Conservation (phyloP, 2,113 vertebrate genomes). For the Tychaedon coryphoeus region DNA sequence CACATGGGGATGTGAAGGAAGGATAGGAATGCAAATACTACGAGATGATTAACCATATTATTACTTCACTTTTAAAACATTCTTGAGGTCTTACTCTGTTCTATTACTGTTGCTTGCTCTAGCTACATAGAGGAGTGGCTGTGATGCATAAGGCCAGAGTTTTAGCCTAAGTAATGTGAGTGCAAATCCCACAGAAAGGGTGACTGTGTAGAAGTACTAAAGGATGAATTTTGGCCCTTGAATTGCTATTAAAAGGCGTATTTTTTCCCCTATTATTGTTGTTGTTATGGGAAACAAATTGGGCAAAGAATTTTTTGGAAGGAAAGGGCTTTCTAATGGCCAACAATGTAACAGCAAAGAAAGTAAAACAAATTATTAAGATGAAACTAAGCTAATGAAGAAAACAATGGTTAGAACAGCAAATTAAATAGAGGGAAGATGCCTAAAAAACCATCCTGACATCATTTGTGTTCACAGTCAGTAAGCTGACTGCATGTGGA, state of each 20-base stretch:
- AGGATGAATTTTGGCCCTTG: neutral
- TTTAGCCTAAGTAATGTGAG: neutral
- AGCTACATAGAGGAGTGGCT: neutral
- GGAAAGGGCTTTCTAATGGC: neutral
- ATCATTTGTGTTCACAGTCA: neutral
- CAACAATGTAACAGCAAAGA: neutral
- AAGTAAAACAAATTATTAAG: neutral
- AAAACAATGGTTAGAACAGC: neutral
- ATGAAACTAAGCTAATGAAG: neutral
- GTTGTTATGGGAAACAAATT: slow-evolving; percentile 26
- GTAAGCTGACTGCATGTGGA: neutral
- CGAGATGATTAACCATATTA: neutral
- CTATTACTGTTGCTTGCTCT: neutral
- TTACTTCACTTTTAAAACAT: neutral
- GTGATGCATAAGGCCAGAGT: neutral
- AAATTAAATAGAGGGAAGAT: neutral
- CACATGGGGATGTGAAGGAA: neutral
- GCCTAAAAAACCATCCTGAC: neutral
- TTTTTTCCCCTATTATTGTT: neutral
- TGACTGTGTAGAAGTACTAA: neutral
- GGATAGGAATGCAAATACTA: neutral
- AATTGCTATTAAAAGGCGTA: neutral
- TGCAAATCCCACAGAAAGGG: neutral
- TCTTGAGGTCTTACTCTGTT: neutral
- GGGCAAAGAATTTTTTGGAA: neutral